A percentile compares a stretch with the other conserved stretches of the same genome.
phyloP scores from a whole-genome alignment of 2,888 invertebrate species.

The Trissoscelio sp. region DNA sequence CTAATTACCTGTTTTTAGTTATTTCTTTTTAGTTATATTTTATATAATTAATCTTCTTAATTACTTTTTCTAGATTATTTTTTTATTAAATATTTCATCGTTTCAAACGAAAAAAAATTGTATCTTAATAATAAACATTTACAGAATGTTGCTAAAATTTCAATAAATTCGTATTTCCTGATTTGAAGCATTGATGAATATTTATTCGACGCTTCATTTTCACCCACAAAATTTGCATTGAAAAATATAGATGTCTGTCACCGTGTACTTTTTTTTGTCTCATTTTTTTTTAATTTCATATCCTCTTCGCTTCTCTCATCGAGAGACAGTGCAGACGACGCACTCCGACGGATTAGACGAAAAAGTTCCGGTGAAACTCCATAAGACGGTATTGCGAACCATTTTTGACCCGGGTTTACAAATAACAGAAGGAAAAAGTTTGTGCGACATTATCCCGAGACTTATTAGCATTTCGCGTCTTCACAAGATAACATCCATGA shows the following conservation, averaged over 20 bases:
- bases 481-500: too few relatives aligned
- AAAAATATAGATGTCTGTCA: conserved; percentile 25
- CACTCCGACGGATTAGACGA: conserved; percentile 53
- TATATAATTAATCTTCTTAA: too few relatives aligned
- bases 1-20: too few relatives aligned
- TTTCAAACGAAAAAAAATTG: conserved; percentile 57
- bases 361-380: conserved; percentile 54
- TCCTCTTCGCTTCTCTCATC: conserved; percentile 25
- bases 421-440: conserved; percentile 53
- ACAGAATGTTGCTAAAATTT: not conserved
- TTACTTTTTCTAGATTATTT: too few relatives aligned
- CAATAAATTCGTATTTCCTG: conserved; percentile 5
- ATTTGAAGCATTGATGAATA: conserved; percentile 6
- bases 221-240: conserved; percentile 20
- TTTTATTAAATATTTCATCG: too few relatives aligned
- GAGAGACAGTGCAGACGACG: conserved; percentile 56
- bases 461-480: conserved; percentile 52
- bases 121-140: conserved; percentile 48
- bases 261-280: not conserved
- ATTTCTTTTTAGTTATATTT: too few relatives aligned
- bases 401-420: conserved; percentile 55
- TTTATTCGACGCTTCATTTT: conserved; percentile 11
- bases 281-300: conserved; percentile 54
- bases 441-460: conserved; percentile 39
- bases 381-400: conserved; percentile 46